Conservation (phyloP, 2,113 vertebrate species). For the Muntiacus reevesi region DNA sequence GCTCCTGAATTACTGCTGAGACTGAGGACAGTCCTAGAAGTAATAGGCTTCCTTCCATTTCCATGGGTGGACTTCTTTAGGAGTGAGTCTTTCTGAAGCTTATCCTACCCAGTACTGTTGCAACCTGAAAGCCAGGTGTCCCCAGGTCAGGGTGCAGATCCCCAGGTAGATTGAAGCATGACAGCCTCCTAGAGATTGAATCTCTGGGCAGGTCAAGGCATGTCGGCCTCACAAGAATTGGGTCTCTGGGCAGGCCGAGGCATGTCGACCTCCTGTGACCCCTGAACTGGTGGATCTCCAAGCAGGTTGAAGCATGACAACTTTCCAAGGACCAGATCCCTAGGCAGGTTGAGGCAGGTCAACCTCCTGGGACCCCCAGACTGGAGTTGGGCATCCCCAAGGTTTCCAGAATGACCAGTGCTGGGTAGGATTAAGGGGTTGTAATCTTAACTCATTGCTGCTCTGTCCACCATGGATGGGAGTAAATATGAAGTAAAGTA, state of each 20-base stretch:
- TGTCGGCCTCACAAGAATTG: not conserved
- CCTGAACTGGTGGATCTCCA: not conserved
- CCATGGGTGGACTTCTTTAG: not conserved
- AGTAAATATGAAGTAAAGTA: not conserved
- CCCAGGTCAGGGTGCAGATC: not conserved
- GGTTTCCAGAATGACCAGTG: not conserved
- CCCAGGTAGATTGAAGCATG: not conserved
- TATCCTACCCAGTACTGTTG: not conserved
- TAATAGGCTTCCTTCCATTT: not conserved
- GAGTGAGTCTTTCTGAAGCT: not conserved
- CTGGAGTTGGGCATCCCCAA: not conserved
- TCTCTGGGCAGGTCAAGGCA: fast-evolving
- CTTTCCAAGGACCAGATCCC: not conserved
- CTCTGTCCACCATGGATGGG: not conserved
- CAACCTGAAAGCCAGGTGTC: not conserved
- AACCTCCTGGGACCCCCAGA: not conserved
- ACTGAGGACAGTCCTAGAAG: not conserved
- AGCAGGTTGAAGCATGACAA: not conserved
- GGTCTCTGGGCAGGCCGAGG: not conserved
- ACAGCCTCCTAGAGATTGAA: not conserved
- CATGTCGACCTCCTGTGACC: not conserved
- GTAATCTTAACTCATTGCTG: not conserved
- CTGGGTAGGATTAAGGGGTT: not conserved
- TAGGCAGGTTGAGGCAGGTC: not conserved
- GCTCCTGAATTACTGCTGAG: not conserved